Conservation (phyloP, 2,888 invertebrate genomes). For the Plagiodera versicolora region DNA sequence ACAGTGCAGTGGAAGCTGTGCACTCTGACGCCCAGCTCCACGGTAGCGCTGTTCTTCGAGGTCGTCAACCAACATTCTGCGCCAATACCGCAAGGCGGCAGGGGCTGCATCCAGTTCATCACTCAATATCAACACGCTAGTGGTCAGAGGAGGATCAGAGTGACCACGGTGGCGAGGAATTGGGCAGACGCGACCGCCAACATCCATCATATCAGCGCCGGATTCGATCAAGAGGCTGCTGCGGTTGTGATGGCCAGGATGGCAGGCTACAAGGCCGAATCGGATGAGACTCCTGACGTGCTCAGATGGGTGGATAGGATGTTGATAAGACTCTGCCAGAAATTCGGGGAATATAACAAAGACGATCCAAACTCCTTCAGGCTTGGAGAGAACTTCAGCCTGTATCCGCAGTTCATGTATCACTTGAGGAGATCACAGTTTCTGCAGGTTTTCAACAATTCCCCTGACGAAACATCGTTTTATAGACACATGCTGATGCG, state of each 20-base stretch:
- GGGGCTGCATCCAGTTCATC: conserved; percentile 97
- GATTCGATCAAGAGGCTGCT: conserved; percentile 98
- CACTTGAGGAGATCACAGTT: conserved; percentile 98
- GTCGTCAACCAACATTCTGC: conserved; percentile 94
- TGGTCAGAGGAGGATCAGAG: conserved; percentile 92
- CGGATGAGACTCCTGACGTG: conserved; percentile 95
- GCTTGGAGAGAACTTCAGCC: conserved; percentile 92
- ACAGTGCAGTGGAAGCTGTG: conserved; percentile 99
- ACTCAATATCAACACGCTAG: conserved; percentile 96
- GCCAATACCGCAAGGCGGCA: conserved; percentile 91
- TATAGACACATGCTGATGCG: conserved; percentile 98
- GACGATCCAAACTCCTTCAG: conserved; percentile 97
- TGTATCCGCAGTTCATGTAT: conserved; percentile 99
- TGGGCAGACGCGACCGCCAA: conserved; percentile 95
- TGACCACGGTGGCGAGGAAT: conserved; percentile 96
- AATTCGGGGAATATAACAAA: conserved; percentile 97
- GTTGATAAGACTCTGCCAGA: conserved; percentile 97
- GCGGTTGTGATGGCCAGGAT: conserved; percentile 97
- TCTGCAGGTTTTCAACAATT: conserved; percentile 99
- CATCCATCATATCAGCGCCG: conserved; percentile 88
- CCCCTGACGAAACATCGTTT: conserved; percentile 98
- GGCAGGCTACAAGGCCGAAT: conserved; percentile 94
- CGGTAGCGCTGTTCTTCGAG: conserved; percentile 95
- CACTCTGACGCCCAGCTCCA: conserved; percentile 88
- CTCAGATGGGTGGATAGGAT: conserved; percentile 98